phyloP scores from a whole-genome alignment of 2,888 invertebrate genomes.

The Stenurella melanura region DNA sequence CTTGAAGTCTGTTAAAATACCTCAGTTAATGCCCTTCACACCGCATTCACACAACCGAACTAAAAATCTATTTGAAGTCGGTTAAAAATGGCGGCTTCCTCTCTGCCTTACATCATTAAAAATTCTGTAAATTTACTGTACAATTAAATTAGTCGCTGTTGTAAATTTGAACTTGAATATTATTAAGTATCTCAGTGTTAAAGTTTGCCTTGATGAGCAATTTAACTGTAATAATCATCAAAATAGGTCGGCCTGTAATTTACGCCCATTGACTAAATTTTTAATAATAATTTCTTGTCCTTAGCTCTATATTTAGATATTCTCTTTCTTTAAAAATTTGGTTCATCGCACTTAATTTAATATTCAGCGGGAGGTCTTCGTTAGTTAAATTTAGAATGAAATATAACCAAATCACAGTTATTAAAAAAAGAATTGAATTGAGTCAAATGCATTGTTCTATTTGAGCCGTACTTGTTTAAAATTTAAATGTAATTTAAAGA shows the following conservation, averaged over 20 bases:
- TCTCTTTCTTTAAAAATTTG: background rate
- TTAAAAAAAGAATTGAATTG: constrained; percentile 20
- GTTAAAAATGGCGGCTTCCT: too few relatives aligned
- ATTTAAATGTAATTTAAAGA: constrained; percentile 41
- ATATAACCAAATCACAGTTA: constrained; percentile 19
- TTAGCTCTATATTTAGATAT: constrained; percentile 3
- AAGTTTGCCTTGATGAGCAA: background rate
- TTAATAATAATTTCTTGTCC: constrained; percentile 5
- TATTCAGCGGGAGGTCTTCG: background rate
- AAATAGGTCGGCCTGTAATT: background rate
- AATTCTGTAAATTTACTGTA: too few relatives aligned
- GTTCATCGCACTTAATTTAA: constrained; percentile 9
- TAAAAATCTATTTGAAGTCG: too few relatives aligned
- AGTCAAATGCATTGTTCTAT: constrained; percentile 22
- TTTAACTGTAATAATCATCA: background rate
- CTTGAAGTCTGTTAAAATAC: too few relatives aligned
- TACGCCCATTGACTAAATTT: background rate
- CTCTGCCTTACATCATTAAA: too few relatives aligned
- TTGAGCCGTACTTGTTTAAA: constrained; percentile 31
- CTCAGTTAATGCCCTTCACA: too few relatives aligned
- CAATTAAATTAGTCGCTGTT: background rate
- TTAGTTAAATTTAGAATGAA: constrained; percentile 9
- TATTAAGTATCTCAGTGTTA: background rate
- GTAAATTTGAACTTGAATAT: background rate
- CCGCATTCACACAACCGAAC: too few relatives aligned